These are phyloP conservation scores for Caenorhabditis virilis DNA, from an alignment of 2,888 invertebrate species.

Conservation along the genomic window DNA sequence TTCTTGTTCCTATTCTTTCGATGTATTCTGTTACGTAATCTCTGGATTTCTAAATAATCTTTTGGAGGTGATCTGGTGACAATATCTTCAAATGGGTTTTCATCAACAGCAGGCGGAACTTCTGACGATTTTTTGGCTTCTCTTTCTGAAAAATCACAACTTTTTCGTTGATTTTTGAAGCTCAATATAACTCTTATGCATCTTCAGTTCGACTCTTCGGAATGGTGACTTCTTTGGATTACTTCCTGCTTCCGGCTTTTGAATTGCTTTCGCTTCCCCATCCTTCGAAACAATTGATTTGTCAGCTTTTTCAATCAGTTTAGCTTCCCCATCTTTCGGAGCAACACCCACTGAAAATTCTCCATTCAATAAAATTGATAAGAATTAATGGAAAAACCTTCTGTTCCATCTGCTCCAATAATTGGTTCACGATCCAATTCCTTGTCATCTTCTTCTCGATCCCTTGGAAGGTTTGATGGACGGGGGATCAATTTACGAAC, in stretches of 20 bases:
- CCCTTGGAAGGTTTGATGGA: constrained; percentile 30
- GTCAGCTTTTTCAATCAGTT: neutral
- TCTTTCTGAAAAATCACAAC: constrained; percentile 1
- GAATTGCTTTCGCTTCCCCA: neutral
- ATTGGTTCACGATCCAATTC: constrained; percentile 33
- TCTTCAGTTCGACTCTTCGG: constrained; percentile 23
- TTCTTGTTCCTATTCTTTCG: constrained; percentile 22
- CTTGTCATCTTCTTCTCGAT: constrained; percentile 40
- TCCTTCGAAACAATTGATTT: no score
- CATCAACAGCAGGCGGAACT: no score
- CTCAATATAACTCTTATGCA: constrained; percentile 19
- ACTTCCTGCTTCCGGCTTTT: neutral
- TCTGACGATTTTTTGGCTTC: no score
- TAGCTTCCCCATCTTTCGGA: constrained; percentile 1
- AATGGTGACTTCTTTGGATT: constrained; percentile 15
- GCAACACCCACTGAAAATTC: neutral
- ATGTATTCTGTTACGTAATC: constrained; percentile 25
- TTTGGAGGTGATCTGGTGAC: constrained; percentile 47
- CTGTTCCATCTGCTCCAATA: constrained; percentile 9
- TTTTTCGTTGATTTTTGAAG: no score
- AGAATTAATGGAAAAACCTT: neutral
- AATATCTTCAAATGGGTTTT: constrained; percentile 54
- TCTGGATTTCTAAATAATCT: constrained; percentile 20
- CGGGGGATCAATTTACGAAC: constrained; percentile 39
- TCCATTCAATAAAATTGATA: neutral